Conservation (phyloP, 2,888 invertebrate species). For the Eledona agricola region DNA sequence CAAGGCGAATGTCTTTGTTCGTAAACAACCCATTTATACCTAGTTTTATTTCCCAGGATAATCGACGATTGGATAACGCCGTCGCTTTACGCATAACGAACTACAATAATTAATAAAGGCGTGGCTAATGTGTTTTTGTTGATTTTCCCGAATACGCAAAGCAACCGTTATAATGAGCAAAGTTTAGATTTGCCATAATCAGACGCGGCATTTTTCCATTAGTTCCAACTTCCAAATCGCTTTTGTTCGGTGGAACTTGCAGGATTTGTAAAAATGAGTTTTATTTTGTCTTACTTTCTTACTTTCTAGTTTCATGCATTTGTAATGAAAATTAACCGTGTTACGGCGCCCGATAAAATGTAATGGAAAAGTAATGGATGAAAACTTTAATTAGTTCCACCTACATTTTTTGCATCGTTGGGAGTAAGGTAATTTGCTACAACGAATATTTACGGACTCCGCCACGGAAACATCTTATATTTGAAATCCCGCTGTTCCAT, state of each 20-base stretch:
- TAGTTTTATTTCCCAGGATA: no score
- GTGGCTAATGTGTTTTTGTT: conserved; percentile 1
- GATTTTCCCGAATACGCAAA: conserved; percentile 1
- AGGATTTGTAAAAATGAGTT: conserved; percentile 16
- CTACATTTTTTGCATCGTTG: conserved; percentile 18
- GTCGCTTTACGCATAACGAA: no score
- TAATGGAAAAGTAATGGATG: conserved; percentile 16
- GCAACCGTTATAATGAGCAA: conserved; percentile 9
- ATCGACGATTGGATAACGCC: no score
- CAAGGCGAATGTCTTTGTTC: no score
- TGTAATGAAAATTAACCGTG: conserved; percentile 15
- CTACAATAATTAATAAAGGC: no score
- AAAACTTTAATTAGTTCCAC: conserved; percentile 25
- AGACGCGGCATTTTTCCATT: no score
- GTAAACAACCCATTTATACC: no score
- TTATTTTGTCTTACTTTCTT: conserved; percentile 12
- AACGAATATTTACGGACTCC: neutral
- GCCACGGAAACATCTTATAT: neutral
- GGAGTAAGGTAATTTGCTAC: no score
- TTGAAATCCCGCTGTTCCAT: conserved; percentile 3
- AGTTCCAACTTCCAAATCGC: conserved; percentile 13
- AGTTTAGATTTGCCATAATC: conserved; percentile 19
- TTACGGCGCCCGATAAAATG: conserved; percentile 14
- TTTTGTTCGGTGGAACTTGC: conserved; percentile 9
- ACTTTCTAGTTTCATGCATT: conserved; percentile 19